These are phyloP conservation scores for Tenthredo distinguenda DNA, from an alignment of 2,888 invertebrate species.

Conservation along the genomic window DNA sequence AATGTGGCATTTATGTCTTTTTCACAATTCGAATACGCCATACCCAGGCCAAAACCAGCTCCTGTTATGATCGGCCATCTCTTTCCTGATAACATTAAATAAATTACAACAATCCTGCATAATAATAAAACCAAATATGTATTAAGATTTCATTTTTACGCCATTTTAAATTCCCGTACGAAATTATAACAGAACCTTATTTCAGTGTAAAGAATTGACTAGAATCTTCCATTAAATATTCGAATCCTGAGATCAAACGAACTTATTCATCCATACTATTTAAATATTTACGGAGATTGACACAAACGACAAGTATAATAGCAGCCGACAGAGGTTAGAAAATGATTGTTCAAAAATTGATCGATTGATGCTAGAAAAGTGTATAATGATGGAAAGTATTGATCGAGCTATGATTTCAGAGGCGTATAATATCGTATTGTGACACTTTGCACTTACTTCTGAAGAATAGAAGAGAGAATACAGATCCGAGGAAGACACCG, in stretches of 20 bases:
- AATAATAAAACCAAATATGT: background rate
- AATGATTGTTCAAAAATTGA: background rate
- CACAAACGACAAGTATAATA: background rate
- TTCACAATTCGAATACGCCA: conserved; percentile 94
- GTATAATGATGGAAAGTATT: background rate
- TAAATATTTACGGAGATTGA: background rate
- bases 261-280: background rate
- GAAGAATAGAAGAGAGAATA: conserved; percentile 91
- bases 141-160: too few relatives aligned
- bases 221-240: too few relatives aligned
- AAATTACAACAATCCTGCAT: conserved; percentile 20
- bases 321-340: conserved; percentile 18
- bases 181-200: too few relatives aligned
- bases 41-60: conserved; percentile 93
- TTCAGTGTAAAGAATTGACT: too few relatives aligned
- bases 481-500: conserved; percentile 89
- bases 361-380: background rate
- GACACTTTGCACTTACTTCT: conserved; percentile 80
- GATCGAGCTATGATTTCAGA: background rate
- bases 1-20: conserved; percentile 80
- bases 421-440: background rate
- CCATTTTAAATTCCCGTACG: too few relatives aligned
- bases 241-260: too few relatives aligned
- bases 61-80: conserved; percentile 94
- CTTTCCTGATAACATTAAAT: conserved; percentile 80